Conservation (phyloP, 2,888 invertebrate species). For the Listrodromus nycthemerus region DNA sequence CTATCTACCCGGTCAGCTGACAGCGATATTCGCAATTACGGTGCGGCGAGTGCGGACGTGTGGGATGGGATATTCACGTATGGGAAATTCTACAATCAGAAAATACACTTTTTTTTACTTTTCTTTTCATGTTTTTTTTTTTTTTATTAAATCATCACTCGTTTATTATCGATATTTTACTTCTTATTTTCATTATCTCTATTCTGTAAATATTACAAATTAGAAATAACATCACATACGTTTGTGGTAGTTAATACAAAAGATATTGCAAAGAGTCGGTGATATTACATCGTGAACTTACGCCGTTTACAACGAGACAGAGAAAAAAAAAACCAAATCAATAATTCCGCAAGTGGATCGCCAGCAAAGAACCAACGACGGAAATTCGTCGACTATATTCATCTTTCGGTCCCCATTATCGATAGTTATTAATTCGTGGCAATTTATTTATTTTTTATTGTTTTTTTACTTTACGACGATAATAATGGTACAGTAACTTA, state of each 20-base stretch:
- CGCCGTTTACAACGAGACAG: constrained; percentile 48
- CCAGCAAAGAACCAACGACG: not conserved
- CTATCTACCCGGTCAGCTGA: not conserved
- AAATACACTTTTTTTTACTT: constrained; percentile 17
- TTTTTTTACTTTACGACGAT: constrained; percentile 3
- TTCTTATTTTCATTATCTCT: constrained; percentile 66
- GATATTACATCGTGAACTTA: constrained; percentile 67
- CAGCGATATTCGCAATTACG: not conserved
- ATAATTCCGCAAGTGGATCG: constrained; percentile 34
- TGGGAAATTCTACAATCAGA: not conserved
- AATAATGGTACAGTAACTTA: constrained; percentile 54
- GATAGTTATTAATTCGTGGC: constrained; percentile 41
- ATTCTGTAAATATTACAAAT: constrained; percentile 77
- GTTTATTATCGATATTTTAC: constrained; percentile 66
- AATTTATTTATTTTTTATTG: constrained; percentile 32
- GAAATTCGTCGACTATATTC: constrained; percentile 3
- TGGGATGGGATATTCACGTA: not conserved
- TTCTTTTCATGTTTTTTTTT: constrained; percentile 46
- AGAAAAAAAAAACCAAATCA: constrained; percentile 26
- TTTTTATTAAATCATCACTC: constrained; percentile 67
- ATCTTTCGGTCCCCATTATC: constrained; percentile 27
- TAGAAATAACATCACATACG: constrained; percentile 78
- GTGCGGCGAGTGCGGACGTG: not conserved
- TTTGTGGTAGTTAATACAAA: constrained; percentile 72
- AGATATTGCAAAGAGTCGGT: constrained; percentile 75